phyloP scores from a whole-genome alignment of 1,140 invertebrate genomes.

The Drosophila repletoides region DNA sequence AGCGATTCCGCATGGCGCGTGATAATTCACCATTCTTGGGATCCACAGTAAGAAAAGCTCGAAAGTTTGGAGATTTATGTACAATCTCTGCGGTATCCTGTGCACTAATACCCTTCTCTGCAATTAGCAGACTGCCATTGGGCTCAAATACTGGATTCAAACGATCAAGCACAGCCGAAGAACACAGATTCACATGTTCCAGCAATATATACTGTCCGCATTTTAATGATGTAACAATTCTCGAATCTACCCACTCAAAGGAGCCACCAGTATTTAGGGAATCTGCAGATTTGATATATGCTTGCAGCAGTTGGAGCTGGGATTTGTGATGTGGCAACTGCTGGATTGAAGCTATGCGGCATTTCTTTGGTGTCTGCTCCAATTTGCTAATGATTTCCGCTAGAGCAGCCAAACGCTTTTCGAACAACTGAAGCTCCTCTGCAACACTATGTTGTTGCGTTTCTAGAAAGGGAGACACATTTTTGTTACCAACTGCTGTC shows the following conservation, averaged over 20 bases:
- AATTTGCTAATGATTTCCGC: conserved; percentile 43
- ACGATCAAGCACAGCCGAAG: conserved; percentile 97
- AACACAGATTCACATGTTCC: conserved; percentile 99
- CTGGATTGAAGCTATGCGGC: conserved; percentile 21
- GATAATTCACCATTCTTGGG: conserved; percentile 97
- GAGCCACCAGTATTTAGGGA: conserved; percentile 90
- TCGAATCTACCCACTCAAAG: conserved; percentile 99
- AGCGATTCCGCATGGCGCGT: conserved; percentile 98
- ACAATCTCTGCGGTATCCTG: conserved; percentile 89
- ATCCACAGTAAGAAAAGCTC: conserved; percentile 97
- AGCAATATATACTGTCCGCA: conserved; percentile 83
- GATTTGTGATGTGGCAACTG: conserved; percentile 34
- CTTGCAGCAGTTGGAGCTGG: conserved; percentile 38
- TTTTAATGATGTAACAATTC: conserved; percentile 89
- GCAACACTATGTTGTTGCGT: conserved; percentile 45
- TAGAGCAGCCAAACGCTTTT: conserved; percentile 46
- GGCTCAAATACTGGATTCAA: conserved; percentile 97
- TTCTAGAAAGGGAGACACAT: conserved; percentile 12
- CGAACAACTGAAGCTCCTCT: conserved; percentile 61
- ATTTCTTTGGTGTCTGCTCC: conserved; percentile 34
- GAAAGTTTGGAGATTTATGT: conserved; percentile 94
- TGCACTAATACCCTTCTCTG: conserved; percentile 92
- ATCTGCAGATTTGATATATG: conserved; percentile 81
- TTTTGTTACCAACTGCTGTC: no score
- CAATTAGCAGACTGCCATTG: conserved; percentile 93